Evolutionary conservation across 1,140 invertebrate genomes (phyloP).

Genomic region (Portunus trituberculatus): DNA sequence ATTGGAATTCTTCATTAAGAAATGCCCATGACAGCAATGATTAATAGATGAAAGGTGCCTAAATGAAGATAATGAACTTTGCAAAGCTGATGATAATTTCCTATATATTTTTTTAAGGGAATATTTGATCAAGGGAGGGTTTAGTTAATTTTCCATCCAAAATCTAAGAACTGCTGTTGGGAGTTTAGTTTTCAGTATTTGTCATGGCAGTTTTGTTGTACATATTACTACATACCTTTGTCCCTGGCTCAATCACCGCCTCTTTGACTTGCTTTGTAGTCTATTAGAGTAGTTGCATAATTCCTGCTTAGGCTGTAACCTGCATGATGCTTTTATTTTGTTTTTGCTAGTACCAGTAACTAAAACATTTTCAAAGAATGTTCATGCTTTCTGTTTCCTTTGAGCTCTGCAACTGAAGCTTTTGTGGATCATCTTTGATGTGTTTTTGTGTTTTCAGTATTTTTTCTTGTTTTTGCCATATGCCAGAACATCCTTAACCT

Average conservation of each 20-base stretch:
- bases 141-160: constrained; percentile 39
- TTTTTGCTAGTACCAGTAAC: background rate
- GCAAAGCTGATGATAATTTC: background rate
- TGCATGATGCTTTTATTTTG: background rate
- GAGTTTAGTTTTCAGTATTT: constrained; percentile 34
- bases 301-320: background rate
- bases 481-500: no score
- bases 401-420: no score
- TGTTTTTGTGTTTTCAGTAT: no score
- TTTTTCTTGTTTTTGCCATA: no score
- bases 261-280: constrained; percentile 29
- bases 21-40: background rate
- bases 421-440: no score
- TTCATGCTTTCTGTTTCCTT: background rate
- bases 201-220: constrained; percentile 34
- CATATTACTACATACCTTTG: constrained; percentile 65
- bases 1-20: background rate
- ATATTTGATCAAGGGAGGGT: no score
- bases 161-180: constrained; percentile 28
- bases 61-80: background rate
- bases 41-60: background rate
- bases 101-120: no score
- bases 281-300: background rate
- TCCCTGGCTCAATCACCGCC: constrained; percentile 66
- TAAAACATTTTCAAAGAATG: background rate